A percentile compares a stretch with the other conserved stretches of the same genome.
phyloP scores from a whole-genome alignment of 1,140 invertebrate species.

The Proctacanthus coquilletti region DNA sequence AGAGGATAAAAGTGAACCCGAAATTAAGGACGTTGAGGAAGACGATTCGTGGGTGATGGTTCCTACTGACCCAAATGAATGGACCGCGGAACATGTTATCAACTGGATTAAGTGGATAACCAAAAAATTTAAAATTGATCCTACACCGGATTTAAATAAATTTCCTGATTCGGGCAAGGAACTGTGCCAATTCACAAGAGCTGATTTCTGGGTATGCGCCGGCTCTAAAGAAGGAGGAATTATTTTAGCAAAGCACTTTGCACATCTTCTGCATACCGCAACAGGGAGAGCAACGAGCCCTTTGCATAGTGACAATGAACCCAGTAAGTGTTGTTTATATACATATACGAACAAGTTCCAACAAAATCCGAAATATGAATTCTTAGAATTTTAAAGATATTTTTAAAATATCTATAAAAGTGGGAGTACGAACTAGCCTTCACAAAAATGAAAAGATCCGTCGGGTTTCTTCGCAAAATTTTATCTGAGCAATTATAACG shows the following conservation, averaged over 20 bases:
- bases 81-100: slow-evolving; percentile 41
- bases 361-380: too few species aligned
- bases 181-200: slow-evolving; percentile 35
- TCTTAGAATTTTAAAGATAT: too few species aligned
- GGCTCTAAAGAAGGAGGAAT: slow-evolving; percentile 30
- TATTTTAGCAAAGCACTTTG: slow-evolving; percentile 35
- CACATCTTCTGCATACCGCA: slow-evolving; percentile 30
- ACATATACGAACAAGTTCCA: too few species aligned
- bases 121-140: slow-evolving; percentile 40
- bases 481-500: too few species aligned
- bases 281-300: slow-evolving; percentile 35
- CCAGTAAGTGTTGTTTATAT: slow-evolving; percentile 24
- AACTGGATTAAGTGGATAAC: slow-evolving; percentile 50
- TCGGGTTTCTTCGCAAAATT: too few species aligned
- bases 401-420: too few species aligned
- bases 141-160: slow-evolving; percentile 32
- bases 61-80: slow-evolving; percentile 42
- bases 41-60: background rate
- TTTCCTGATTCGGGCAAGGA: slow-evolving; percentile 43
- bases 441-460: too few species aligned
- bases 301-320: slow-evolving; percentile 25
- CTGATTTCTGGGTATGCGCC: slow-evolving; percentile 33
- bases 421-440: too few species aligned
- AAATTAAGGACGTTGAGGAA: background rate
- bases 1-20: background rate